Evolutionary conservation across 1,140 invertebrate species (phyloP).

Genomic region (Homalodisca vitripennis): DNA sequence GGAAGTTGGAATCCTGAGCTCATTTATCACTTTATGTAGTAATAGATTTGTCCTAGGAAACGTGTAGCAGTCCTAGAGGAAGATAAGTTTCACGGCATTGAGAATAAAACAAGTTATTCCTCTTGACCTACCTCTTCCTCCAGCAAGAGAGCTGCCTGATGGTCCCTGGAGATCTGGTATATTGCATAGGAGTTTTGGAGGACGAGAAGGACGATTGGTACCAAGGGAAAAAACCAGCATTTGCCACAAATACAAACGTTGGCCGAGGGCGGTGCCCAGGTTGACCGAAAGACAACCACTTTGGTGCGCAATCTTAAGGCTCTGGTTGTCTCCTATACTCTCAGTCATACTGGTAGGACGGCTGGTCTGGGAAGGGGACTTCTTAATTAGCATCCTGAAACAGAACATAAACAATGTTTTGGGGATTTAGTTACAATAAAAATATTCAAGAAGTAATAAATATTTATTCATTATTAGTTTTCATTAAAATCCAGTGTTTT

Average conservation of each 20-base stretch:
- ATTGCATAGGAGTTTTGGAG: background rate
- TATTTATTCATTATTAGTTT: no score
- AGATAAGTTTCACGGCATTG: no score
- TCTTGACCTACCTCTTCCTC: background rate
- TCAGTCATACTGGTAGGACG: background rate
- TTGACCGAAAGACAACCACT: background rate
- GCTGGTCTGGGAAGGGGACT: background rate
- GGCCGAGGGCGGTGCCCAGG: background rate
- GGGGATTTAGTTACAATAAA: no score
- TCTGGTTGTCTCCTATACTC: background rate
- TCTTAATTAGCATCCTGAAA: background rate
- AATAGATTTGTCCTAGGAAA: no score
- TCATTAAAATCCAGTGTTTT: no score
- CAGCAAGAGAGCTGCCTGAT: background rate
- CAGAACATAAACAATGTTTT: background rate
- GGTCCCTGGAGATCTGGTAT: background rate
- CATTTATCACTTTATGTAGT: no score
- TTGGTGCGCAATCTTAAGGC: background rate
- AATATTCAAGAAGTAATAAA: no score
- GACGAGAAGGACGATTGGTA: background rate
- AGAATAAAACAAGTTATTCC: no score
- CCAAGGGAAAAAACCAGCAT: background rate
- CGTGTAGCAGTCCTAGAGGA: no score
- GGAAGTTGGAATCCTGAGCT: no score
- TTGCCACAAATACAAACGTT: background rate